Conservation (phyloP, 2,888 invertebrate genomes). For the Copidosoma aretas region DNA sequence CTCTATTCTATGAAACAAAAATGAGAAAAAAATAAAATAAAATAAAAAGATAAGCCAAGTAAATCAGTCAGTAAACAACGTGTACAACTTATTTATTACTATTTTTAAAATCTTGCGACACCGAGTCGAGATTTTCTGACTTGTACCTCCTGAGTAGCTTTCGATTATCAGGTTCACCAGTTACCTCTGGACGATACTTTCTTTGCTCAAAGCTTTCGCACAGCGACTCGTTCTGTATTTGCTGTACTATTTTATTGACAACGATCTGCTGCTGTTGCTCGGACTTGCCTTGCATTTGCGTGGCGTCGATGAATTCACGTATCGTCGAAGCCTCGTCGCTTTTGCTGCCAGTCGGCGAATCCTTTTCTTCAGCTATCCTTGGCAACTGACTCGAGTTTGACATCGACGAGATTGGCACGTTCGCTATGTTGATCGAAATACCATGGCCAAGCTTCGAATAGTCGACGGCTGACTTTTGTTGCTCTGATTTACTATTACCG, state of each 20-base stretch:
- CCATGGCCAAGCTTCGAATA: constrained; percentile 56
- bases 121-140: neutral
- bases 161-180: neutral
- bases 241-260: constrained; percentile 37
- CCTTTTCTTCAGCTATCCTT: constrained; percentile 86
- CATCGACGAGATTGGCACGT: constrained; percentile 52
- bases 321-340: constrained; percentile 9
- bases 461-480: constrained; percentile 47
- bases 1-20: neutral
- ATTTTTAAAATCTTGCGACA: neutral
- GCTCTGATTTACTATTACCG: constrained; percentile 33
- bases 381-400: constrained; percentile 68
- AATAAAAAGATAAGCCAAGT: no score
- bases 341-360: constrained; percentile 73
- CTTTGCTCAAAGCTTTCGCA: constrained; percentile 30
- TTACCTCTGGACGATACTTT: neutral
- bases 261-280: constrained; percentile 1
- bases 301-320: neutral
- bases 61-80: neutral
- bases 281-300: neutral
- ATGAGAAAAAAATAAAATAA: neutral
- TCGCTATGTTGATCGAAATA: constrained; percentile 59
- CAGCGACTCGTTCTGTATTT: constrained; percentile 34
- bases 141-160: neutral
- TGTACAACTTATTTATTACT: constrained; percentile 3